Conservation (phyloP, 2,888 invertebrate genomes). For the Alentia gelatinosa region DNA sequence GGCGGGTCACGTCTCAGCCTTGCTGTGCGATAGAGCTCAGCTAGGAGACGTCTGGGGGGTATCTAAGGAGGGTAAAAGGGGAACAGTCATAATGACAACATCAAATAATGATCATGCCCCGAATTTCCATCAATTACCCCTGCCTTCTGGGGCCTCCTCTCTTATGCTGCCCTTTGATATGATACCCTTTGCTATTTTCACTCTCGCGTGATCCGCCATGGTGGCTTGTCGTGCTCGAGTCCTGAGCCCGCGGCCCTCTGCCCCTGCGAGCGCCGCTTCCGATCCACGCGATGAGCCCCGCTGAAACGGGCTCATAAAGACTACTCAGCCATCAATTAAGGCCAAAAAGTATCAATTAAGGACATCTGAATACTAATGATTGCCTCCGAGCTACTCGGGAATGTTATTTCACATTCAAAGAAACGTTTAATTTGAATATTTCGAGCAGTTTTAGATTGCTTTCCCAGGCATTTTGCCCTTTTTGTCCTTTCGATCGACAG, state of each 20-base stretch:
- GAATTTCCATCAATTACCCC: constrained; percentile 9
- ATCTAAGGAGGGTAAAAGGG: background rate
- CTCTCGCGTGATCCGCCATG: background rate
- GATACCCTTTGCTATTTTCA: constrained; percentile 9
- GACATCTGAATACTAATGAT: constrained; percentile 19
- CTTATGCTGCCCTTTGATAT: background rate
- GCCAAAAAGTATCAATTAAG: constrained; percentile 25
- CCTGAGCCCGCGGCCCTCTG: background rate
- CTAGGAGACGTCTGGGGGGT: background rate
- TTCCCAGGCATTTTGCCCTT: background rate
- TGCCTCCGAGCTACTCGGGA: background rate
- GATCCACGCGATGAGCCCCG: background rate
- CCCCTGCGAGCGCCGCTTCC: background rate
- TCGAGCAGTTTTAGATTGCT: background rate
- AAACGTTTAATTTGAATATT: constrained; percentile 27
- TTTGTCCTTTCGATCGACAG: too few relatives aligned
- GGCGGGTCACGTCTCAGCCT: background rate
- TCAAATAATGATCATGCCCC: constrained; percentile 11
- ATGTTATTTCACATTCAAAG: background rate
- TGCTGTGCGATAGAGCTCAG: background rate
- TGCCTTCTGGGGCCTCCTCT: background rate
- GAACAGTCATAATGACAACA: constrained; percentile 4
- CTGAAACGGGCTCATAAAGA: background rate
- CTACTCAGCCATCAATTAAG: background rate
- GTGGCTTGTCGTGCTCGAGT: background rate